phyloP scores from a whole-genome alignment of 2,888 invertebrate genomes.

The Sturmia bella region DNA sequence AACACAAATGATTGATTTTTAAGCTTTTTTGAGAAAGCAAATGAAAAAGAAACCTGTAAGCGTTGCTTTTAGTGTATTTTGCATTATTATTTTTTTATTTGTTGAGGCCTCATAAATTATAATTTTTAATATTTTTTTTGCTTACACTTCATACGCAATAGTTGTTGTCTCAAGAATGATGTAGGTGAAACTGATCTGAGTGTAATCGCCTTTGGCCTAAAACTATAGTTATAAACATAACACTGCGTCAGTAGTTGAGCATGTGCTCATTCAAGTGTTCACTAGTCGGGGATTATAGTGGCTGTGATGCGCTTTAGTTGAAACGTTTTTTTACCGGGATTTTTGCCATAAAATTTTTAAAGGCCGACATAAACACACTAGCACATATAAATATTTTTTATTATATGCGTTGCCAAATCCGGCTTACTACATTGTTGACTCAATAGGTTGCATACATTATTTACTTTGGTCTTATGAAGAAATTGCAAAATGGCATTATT shows the following conservation, averaged over 20 bases:
- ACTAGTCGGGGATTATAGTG: slow-evolving; percentile 13
- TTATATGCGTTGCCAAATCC: slow-evolving; percentile 20
- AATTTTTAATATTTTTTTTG: not conserved
- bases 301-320: slow-evolving; percentile 40
- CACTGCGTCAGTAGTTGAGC: slow-evolving; percentile 24
- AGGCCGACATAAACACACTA: not conserved
- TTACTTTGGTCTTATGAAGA: not conserved
- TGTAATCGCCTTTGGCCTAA: slow-evolving; percentile 51
- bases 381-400: not conserved
- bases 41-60: slow-evolving; percentile 22
- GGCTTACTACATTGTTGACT: slow-evolving; percentile 25
- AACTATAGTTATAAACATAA: slow-evolving; percentile 29
- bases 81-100: slow-evolving; percentile 20
- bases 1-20: slow-evolving; percentile 66
- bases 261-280: not conserved
- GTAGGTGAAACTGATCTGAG: slow-evolving; percentile 49
- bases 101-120: not conserved
- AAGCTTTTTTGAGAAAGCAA: slow-evolving; percentile 37
- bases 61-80: slow-evolving; percentile 47
- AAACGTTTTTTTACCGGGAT: slow-evolving; percentile 19
- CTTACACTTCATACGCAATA: slow-evolving; percentile 7
- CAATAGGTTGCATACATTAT: not conserved
- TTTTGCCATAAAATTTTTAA: slow-evolving; percentile 12
- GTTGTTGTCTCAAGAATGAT: slow-evolving; percentile 5
- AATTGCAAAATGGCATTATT: too few species aligned